Percentiles rank a stretch among this genome's conserved stretches.
Evolutionary conservation across 2,888 invertebrate species (phyloP).

Genomic region (Automeris io): DNA sequence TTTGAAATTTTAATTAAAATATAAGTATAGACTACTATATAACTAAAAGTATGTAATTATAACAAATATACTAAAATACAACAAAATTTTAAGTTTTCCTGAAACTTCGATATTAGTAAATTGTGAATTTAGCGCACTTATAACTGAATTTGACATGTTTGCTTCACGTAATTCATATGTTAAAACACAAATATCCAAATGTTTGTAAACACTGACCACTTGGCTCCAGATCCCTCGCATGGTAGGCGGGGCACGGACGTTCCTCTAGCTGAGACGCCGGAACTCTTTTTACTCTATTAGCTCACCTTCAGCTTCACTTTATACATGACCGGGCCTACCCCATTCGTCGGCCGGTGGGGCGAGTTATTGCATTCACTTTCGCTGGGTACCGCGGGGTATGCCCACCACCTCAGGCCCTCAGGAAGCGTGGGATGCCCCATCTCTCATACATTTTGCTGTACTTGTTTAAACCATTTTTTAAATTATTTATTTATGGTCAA

Average conservation of each 20-base stretch:
- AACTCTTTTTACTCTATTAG: constrained; percentile 61
- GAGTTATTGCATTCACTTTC: constrained; percentile 46
- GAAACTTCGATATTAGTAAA: too few species aligned
- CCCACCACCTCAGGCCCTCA: constrained; percentile 11
- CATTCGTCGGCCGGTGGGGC: constrained; percentile 40
- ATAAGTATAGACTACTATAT: too few species aligned
- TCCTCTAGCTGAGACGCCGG: constrained; percentile 54
- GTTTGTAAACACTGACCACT: constrained; percentile 73
- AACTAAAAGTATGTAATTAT: too few species aligned
- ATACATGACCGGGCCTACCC: constrained; percentile 58
- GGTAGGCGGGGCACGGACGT: constrained; percentile 61
- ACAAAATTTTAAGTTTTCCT: too few species aligned
- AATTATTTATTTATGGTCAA: too few species aligned
- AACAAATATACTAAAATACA: too few species aligned
- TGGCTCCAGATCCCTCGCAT: constrained; percentile 79
- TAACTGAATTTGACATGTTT: too few species aligned
- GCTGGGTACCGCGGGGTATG: constrained; percentile 32
- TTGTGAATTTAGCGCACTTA: too few species aligned
- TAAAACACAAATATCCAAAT: neutral
- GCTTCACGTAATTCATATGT: too few species aligned
- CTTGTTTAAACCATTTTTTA: too few species aligned
- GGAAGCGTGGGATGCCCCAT: constrained; percentile 29
- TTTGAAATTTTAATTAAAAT: too few species aligned
- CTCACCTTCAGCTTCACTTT: constrained; percentile 44
- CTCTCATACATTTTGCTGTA: too few species aligned